These are phyloP conservation scores for Apostichopus leukothele DNA, from an alignment of 53 echinoderm and acorn worm species.

Conservation along the genomic window DNA sequence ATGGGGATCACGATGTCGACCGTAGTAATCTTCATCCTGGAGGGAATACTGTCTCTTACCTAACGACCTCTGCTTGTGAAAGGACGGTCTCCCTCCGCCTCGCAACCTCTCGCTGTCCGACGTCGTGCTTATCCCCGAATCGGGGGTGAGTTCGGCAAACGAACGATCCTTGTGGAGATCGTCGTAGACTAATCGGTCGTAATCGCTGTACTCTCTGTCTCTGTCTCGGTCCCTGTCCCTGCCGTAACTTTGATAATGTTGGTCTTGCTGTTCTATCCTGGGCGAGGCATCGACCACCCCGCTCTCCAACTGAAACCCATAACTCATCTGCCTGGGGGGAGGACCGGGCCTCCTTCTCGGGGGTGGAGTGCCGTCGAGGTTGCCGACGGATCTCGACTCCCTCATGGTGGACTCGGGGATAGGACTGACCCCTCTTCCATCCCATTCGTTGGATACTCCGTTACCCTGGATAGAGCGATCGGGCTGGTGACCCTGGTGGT, in stretches of 20 bases:
- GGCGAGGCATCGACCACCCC: constrained; percentile 16
- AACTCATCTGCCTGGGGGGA: constrained; percentile 37
- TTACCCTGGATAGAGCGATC: constrained; percentile 67
- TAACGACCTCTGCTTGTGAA: constrained; percentile 56
- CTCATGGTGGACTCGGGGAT: constrained; percentile 68
- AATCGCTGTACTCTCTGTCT: constrained; percentile 75
- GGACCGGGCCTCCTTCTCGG: constrained; percentile 41
- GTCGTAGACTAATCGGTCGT: constrained; percentile 28
- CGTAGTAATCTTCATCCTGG: constrained; percentile 61
- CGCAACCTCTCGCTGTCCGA: constrained; percentile 82
- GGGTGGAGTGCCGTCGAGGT: constrained; percentile 72
- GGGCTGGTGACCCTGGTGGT: constrained; percentile 32
- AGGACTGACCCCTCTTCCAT: constrained; percentile 82
- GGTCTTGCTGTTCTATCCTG: constrained; percentile 68
- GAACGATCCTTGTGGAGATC: constrained; percentile 51
- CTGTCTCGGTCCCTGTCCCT: constrained; percentile 62
- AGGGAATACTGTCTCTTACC: constrained; percentile 73
- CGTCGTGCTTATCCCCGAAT: constrained; percentile 97
- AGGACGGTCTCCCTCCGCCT: constrained; percentile 48
- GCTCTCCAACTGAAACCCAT: constrained; percentile 37
- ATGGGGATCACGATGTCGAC: constrained; percentile 39
- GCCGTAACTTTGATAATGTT: constrained; percentile 71
- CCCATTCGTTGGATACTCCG: constrained; percentile 87
- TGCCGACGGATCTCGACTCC: constrained; percentile 79
- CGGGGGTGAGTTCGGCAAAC: constrained; percentile 94